phyloP scores from a whole-genome alignment of 2,797 vertebrate species.

The Sciurus carolinensis region DNA sequence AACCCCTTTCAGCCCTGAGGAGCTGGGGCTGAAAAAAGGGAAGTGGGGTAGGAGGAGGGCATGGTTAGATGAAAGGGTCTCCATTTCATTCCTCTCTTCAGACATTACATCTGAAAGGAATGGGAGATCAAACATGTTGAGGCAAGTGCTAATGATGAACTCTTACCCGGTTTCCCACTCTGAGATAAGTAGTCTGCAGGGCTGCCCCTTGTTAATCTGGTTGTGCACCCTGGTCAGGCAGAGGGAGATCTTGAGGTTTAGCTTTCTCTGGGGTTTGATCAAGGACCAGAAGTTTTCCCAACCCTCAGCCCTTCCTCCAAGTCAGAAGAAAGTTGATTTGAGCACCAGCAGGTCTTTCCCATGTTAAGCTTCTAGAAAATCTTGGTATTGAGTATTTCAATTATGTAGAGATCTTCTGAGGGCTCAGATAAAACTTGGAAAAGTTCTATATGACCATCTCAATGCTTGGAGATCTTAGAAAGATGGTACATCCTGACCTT shows the following conservation, averaged over 20 bases:
- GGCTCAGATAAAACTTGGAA: not conserved
- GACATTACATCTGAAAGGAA: not conserved
- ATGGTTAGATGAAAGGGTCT: not conserved
- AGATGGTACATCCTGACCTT: not conserved
- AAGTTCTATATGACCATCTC: not conserved
- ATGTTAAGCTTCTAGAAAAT: not conserved
- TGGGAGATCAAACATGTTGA: not conserved
- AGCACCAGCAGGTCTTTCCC: not conserved
- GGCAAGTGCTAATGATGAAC: not conserved
- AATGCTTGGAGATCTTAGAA: not conserved
- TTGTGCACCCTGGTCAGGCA: not conserved
- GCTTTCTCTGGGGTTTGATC: not conserved
- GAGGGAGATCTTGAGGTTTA: slow-evolving; percentile 1
- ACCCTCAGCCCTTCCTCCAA: not conserved
- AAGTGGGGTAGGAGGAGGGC: not conserved
- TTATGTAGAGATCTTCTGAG: not conserved
- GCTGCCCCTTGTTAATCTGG: not conserved
- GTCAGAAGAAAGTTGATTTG: not conserved
- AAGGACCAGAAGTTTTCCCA: slow-evolving; percentile 13
- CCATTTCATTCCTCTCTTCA: slow-evolving; percentile 10
- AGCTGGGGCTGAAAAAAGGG: not conserved
- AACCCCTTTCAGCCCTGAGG: not conserved
- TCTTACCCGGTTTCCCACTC: not conserved
- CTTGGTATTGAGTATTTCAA: not conserved
- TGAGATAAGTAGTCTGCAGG: too few relatives aligned